Percentiles rank a stretch among this genome's conserved stretches.
Conservation (phyloP, 2,113 vertebrate species). For the Campylomormyrus tamandua region DNA sequence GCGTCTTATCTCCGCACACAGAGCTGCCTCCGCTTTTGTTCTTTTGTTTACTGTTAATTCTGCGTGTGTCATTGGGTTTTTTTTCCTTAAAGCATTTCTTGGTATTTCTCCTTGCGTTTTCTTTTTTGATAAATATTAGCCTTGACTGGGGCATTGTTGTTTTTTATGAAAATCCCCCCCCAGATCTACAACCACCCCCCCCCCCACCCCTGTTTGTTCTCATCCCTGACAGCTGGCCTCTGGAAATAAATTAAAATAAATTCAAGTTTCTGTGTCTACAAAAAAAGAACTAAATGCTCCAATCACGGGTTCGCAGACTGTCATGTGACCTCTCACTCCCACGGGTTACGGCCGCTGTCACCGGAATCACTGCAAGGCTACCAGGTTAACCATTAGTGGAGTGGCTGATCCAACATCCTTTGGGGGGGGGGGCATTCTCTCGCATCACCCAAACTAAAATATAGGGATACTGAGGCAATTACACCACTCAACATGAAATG, state of each 20-base stretch:
- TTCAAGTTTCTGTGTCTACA: background rate
- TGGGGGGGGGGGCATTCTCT: background rate
- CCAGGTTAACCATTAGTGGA: background rate
- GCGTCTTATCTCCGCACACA: background rate
- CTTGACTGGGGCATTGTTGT: background rate
- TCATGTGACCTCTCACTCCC: background rate
- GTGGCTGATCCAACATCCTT: background rate
- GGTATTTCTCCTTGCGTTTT: background rate
- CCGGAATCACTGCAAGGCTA: background rate
- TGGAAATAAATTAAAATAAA: background rate
- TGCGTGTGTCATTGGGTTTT: background rate
- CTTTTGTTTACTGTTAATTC: conserved; percentile 2
- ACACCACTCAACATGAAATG: background rate
- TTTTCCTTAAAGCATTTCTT: background rate
- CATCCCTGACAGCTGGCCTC: background rate
- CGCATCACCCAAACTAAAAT: background rate
- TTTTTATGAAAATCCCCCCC: background rate
- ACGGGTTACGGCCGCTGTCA: background rate
- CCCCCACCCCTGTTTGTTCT: background rate
- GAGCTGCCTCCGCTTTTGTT: background rate
- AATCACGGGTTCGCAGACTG: background rate
- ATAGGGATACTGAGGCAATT: background rate
- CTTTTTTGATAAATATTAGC: background rate
- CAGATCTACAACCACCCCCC: background rate
- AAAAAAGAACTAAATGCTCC: background rate